These are phyloP conservation scores for Chrysolina americana DNA, from an alignment of 2,888 invertebrate species.

Conservation along the genomic window DNA sequence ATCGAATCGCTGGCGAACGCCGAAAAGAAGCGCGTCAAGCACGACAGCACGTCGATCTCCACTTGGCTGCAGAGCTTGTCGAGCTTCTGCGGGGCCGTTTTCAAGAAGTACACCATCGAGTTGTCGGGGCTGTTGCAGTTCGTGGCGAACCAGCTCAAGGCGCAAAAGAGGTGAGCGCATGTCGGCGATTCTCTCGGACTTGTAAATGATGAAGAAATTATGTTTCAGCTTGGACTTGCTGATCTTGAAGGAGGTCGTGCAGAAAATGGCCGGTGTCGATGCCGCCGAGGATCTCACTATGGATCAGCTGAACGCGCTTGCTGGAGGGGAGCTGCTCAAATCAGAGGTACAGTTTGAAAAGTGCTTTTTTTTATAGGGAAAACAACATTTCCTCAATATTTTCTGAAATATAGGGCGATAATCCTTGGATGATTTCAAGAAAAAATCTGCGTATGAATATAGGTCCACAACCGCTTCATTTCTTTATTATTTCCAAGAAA, in stretches of 20 bases:
- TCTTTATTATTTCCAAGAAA: no score
- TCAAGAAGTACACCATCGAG: slow-evolving; percentile 97
- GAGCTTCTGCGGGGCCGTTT: slow-evolving; percentile 95
- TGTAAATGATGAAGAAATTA: slow-evolving; percentile 26
- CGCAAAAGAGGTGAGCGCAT: slow-evolving; percentile 86
- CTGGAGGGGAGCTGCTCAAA: slow-evolving; percentile 95
- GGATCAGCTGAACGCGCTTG: slow-evolving; percentile 97
- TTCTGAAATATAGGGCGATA: no score
- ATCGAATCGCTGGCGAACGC: slow-evolving; percentile 92
- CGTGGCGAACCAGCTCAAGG: slow-evolving; percentile 96
- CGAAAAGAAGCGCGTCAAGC: slow-evolving; percentile 83
- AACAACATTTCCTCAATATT: no score
- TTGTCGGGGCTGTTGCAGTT: slow-evolving; percentile 95
- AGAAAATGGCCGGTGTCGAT: slow-evolving; percentile 99
- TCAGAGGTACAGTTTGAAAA: slow-evolving; percentile 80
- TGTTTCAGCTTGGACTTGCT: slow-evolving; percentile 85
- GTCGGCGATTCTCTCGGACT: not conserved
- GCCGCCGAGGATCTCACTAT: slow-evolving; percentile 96
- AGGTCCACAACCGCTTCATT: no score
- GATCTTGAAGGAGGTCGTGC: slow-evolving; percentile 96
- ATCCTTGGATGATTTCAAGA: no score
- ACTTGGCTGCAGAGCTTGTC: slow-evolving; percentile 95
- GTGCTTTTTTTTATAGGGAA: no score
- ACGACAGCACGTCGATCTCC: slow-evolving; percentile 92
- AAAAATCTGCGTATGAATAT: no score